Evolutionary conservation across 2,113 vertebrate genomes (phyloP).

Genomic region (Naja naja): DNA sequence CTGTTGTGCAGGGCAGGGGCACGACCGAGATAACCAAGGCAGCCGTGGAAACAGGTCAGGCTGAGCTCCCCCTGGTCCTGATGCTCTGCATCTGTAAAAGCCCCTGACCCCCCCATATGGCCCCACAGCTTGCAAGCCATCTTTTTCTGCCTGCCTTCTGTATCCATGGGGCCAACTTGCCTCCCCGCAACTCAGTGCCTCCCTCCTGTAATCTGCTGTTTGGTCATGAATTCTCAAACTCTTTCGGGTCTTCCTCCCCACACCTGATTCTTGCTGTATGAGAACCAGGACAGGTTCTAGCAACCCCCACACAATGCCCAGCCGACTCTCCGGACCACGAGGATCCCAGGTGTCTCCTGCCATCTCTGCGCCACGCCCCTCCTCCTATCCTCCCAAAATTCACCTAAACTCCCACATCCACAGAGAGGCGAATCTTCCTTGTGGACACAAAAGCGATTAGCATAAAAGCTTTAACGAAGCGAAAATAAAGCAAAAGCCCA

Average conservation of each 20-base stretch:
- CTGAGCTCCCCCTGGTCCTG: neutral
- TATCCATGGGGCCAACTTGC: neutral
- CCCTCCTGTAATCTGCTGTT: neutral
- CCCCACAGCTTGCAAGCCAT: neutral
- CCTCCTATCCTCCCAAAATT: neutral
- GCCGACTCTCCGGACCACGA: too few species aligned
- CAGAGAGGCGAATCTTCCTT: constrained; percentile 41
- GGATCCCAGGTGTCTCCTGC: too few species aligned
- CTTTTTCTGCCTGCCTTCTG: neutral
- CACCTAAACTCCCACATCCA: constrained; percentile 42
- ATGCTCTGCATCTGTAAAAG: neutral
- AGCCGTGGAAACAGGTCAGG: neutral
- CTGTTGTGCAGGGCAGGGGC: neutral
- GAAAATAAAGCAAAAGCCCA: constrained; percentile 48
- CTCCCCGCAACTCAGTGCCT: neutral
- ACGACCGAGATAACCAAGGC: neutral
- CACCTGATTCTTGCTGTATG: neutral
- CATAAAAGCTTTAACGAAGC: constrained; percentile 55
- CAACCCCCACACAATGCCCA: neutral
- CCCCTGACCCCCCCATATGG: too few species aligned
- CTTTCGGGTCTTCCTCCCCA: fast-evolving
- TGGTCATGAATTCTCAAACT: too few species aligned
- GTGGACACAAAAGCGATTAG: constrained; percentile 61
- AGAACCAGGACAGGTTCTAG: neutral
- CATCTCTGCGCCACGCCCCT: neutral